A percentile compares a stretch with the other conserved stretches of the same genome.
These are phyloP conservation scores for Montipora foliosa DNA, from an alignment of 64 coral and sea anemone species.

Conservation along the genomic window DNA sequence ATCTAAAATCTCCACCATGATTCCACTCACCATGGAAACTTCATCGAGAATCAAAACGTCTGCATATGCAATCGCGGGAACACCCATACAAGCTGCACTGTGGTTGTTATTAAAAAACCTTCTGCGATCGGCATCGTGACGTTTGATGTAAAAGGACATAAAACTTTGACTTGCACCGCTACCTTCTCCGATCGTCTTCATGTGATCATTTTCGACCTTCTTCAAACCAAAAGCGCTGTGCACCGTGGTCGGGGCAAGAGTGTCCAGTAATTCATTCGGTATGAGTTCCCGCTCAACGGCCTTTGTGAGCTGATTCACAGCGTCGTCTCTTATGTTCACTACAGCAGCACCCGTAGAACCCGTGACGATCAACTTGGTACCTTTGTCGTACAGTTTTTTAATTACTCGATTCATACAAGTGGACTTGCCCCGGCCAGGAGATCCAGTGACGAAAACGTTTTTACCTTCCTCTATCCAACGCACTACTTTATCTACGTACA, in stretches of 20 bases:
- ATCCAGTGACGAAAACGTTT: no score
- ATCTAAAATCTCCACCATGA: background rate
- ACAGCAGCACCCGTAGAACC: background rate
- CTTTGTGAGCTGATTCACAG: background rate
- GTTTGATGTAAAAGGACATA: background rate
- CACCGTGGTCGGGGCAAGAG: background rate
- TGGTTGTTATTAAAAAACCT: background rate
- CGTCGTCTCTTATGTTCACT: background rate
- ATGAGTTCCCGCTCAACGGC: background rate
- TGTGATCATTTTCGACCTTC: background rate
- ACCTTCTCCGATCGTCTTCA: background rate
- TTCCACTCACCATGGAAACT: background rate
- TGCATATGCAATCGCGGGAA: background rate
- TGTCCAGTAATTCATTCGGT: background rate
- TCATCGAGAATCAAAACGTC: background rate
- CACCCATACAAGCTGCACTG: background rate
- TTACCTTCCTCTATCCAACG: no score
- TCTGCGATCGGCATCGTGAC: background rate
- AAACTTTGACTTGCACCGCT: background rate
- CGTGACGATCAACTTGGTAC: background rate
- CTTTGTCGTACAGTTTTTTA: background rate
- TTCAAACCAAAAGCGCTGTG: slow-evolving; percentile 1
- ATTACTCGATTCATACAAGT: no score
- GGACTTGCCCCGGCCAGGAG: no score
- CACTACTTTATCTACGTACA: no score